Base-by-base conservation (phyloP, 2,113 vertebrate genomes). In the Anseranas semipalmata region DNA sequence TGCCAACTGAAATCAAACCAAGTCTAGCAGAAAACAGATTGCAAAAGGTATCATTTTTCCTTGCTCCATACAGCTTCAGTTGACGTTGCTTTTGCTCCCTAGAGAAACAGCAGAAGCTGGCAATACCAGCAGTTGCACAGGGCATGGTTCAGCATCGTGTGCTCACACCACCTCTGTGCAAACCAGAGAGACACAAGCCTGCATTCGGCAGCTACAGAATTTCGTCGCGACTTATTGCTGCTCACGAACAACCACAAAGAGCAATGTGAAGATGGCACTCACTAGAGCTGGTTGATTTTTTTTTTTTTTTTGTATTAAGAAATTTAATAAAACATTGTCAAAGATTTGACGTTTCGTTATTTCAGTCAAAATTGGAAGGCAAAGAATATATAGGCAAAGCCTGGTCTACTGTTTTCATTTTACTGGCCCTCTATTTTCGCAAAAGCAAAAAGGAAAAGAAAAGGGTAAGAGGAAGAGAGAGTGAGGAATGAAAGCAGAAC, bases 171-270 rank as follows among this genome's bases (percentile, higher is more conserved):
- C 37, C 9, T 4, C 72, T 45, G 4, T 2, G 15, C 28, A 84
- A 63, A 90, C 18, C 50, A 59, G 79, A 82, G 84, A 43, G 52
- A 45, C 39, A 59, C 43, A n/a, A 62, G 48, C 65, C 73, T 89
- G 46, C 0, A 0, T 67, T 22, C n/a, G 71, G 62, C 37, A 10
- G 3, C 46, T 50, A 17, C 25, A 55, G 45, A 66, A 67, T 66
- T 50, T 68, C 67, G 48, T 60, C 1, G 0, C 62, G 17, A 27
- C 70, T 85, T 60, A 52, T 41, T 78, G 52, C 37, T 62, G 55
- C 79, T 71, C 33, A 59, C 0, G 0, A 84, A 63, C 21, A 90
- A 86, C n/a, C 4, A 8, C 43, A 48, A 67, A 74, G 45, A 88
- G 14, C 35, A 58, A 17, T 21, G 13, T 50, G 76, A 85, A 68